Percentiles rank a stretch among this genome's conserved stretches.
Evolutionary conservation across 2,113 vertebrate genomes (phyloP).

Genomic region (Macquaria ambigua): DNA sequence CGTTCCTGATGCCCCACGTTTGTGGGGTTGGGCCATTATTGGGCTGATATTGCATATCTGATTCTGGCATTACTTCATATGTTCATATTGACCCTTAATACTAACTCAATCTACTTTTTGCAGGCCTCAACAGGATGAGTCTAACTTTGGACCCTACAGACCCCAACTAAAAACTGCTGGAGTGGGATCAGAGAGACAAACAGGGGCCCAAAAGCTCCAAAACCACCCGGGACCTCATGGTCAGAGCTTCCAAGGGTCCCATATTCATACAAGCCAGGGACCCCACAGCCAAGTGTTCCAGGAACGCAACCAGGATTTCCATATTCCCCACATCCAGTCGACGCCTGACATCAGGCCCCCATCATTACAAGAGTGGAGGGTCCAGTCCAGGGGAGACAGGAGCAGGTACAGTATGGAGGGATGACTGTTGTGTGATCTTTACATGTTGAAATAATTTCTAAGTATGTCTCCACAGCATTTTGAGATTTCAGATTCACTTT

Average conservation of each 20-base stretch:
- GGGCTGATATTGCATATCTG: not conserved
- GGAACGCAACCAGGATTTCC: constrained; percentile 48
- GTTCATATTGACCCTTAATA: not conserved
- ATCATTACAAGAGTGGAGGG: constrained; percentile 64
- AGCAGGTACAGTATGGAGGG: constrained; percentile 47
- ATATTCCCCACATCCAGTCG: constrained; percentile 8
- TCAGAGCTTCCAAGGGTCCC: constrained; percentile 30
- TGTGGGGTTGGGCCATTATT: not conserved
- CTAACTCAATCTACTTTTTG: constrained; percentile 15
- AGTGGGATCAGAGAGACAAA: constrained; percentile 66
- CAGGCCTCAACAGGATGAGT: constrained; percentile 58
- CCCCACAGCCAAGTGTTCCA: constrained; percentile 22
- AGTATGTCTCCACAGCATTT: too few species aligned
- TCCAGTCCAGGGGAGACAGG: constrained; percentile 30
- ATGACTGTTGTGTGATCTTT: too few species aligned
- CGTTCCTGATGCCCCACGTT: not conserved
- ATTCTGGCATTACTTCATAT: not conserved
- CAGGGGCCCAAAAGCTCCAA: constrained; percentile 5
- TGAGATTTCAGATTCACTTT: too few species aligned
- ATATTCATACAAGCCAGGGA: constrained; percentile 13
- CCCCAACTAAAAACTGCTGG: constrained; percentile 56
- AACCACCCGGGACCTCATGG: constrained; percentile 31
- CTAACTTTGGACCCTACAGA: constrained; percentile 75
- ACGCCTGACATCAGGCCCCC: constrained; percentile 29
- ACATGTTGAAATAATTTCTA: too few species aligned